Base-by-base conservation (phyloP, 2,888 invertebrate species). In the Campoplex capitator region DNA sequence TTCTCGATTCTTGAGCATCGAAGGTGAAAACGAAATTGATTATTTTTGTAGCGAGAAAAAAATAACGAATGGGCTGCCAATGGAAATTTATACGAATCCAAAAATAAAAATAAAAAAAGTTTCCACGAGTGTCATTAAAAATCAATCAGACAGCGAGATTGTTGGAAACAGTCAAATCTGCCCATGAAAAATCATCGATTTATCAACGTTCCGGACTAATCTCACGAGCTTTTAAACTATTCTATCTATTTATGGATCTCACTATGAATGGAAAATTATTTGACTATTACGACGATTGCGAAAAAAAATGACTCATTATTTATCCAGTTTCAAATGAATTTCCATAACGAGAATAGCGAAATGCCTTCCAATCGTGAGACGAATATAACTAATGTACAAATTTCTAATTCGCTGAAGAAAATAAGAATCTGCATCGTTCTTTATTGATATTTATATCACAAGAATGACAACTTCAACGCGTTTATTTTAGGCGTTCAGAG, bases 401-500 rank as follows among this genome's bases (percentile, higher is more conserved):
- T n/a, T n/a, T 68, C 23, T 1, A 68, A n/a, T 68, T 68, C 42
- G 11, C 42, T 2, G 38, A 68, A 70, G 1, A 6, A 70, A 38
- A 70, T 13, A 45, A 42, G 11, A 45, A 42, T 70, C 23, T 28
- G 23, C 13, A 28, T 23, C n/a, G 38, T 42, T 48, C 11, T 45
- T 28, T 28, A 70, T 70, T 28, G 42, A 3, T 13, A 45, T 23
- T 16, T 38, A 13, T 45, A 8, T 45, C 4, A 32, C 11, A 32
- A 76, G 65, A 76, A n/a, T 76, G 54, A 75, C 58, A 38, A 38
- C 28, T 7, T 23, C n/a, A 11, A 6, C 32, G 8, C 65, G n/a
- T 76, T 76, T 42, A 65, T 76, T 76, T 42, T 56, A 45, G n/a
- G 45, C 18, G 23, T 48, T 65, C n/a, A 56, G 6, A 45, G 62